Percentiles rank a stretch among this genome's conserved stretches.
phyloP scores from a whole-genome alignment of 2,113 vertebrate genomes.

The Collichthys lucidus region DNA sequence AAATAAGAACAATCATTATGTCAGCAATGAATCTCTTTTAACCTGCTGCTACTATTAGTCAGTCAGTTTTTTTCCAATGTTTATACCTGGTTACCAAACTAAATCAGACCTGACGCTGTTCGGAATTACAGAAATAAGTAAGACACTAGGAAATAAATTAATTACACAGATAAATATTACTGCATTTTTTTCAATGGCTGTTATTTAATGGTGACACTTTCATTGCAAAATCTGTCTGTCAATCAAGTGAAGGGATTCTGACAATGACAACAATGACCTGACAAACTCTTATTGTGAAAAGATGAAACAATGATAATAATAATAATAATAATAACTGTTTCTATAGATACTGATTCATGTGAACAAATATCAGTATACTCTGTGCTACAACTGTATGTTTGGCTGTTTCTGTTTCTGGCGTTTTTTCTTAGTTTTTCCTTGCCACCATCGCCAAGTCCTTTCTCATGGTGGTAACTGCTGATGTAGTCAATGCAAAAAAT shows the following conservation, averaged over 20 bases:
- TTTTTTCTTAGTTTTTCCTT: no score
- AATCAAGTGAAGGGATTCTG: not conserved
- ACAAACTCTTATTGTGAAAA: not conserved
- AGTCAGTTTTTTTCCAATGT: not conserved
- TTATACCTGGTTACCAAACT: not conserved
- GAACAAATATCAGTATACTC: not conserved
- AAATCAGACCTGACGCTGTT: not conserved
- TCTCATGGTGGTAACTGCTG: no score
- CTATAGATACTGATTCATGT: not conserved
- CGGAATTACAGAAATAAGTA: not conserved
- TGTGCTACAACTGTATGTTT: not conserved
- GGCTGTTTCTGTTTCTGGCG: no score
- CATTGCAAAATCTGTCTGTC: not conserved
- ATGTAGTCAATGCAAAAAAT: no score
- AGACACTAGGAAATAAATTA: not conserved
- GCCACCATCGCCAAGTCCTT: no score
- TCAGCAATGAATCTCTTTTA: not conserved
- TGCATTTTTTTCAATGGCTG: not conserved
- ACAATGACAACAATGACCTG: not conserved
- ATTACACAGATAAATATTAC: no score
- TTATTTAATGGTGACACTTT: not conserved
- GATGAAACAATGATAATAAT: no score
- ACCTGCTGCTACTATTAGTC: not conserved
- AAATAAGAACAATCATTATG: not conserved
- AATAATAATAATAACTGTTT: not conserved